Evolutionary conservation across 2,113 vertebrate species (phyloP).

Genomic region (Bubalus kerabau): DNA sequence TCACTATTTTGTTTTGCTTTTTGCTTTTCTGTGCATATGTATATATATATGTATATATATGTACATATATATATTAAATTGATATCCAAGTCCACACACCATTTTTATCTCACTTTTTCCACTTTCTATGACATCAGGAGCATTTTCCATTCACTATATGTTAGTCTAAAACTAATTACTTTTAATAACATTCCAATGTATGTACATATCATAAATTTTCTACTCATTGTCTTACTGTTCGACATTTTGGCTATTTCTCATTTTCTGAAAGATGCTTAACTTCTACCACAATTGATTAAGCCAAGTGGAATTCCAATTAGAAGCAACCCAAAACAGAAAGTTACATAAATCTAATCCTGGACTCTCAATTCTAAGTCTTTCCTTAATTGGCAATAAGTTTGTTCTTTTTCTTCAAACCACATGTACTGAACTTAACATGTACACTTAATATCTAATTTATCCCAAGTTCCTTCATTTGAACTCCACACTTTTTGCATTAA

Average conservation of each 20-base stretch:
- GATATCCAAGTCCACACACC: not conserved
- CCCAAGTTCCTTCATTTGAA: not conserved
- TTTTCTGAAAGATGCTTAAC: not conserved
- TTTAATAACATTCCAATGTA: not conserved
- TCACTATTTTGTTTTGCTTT: not conserved
- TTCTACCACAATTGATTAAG: not conserved
- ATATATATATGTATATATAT: not conserved
- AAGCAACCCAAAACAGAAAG: not conserved
- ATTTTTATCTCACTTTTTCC: not conserved
- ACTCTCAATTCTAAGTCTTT: not conserved
- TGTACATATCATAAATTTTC: not conserved
- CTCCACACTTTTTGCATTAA: not conserved
- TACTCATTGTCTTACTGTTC: not conserved
- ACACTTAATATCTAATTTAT: not conserved
- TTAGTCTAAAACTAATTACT: not conserved
- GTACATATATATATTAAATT: not conserved
- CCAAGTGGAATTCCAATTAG: conserved; percentile 7
- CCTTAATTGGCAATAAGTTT: not conserved
- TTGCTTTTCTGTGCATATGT: not conserved
- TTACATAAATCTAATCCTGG: not conserved
- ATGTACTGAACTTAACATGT: not conserved
- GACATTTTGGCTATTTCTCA: not conserved
- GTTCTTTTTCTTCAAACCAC: not conserved
- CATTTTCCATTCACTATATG: not conserved
- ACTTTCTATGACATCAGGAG: not conserved